Conservation (phyloP, 2,888 invertebrate genomes). For the Drosophila trichaetosa region DNA sequence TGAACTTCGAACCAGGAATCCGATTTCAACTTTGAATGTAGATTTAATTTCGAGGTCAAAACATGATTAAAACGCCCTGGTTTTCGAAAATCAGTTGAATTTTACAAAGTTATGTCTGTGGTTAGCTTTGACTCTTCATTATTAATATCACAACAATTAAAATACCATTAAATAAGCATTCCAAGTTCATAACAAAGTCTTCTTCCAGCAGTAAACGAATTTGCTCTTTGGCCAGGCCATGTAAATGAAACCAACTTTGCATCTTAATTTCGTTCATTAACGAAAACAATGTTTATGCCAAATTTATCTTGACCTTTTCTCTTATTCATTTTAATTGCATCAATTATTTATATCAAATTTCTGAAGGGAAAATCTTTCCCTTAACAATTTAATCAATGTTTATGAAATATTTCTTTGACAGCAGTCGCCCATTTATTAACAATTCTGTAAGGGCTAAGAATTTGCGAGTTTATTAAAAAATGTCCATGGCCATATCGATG, state of each 20-base stretch:
- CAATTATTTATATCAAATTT: not conserved
- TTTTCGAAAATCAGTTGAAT: not conserved
- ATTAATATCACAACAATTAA: not conserved
- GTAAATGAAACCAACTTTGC: not conserved
- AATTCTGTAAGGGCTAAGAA: not conserved
- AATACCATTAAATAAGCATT: not conserved
- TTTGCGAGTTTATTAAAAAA: slow-evolving; percentile 27
- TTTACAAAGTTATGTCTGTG: not conserved
- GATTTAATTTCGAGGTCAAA: not conserved
- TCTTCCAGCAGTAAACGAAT: not conserved
- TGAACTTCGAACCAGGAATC: not conserved
- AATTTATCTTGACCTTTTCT: not conserved
- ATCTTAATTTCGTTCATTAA: not conserved
- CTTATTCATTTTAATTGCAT: slow-evolving; percentile 3
- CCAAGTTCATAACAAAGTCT: not conserved
- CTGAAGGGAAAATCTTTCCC: not conserved
- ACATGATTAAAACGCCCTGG: not conserved
- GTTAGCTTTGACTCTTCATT: not conserved
- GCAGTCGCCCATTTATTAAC: not conserved
- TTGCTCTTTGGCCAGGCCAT: not conserved
- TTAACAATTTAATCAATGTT: slow-evolving; percentile 7
- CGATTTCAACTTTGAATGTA: not conserved
- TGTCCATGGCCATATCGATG: slow-evolving; percentile 35
- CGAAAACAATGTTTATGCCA: not conserved
- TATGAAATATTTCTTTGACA: not conserved